Evolutionary conservation across 2,797 vertebrate species (phyloP).

Genomic region (Syngnathus rostellatus): DNA sequence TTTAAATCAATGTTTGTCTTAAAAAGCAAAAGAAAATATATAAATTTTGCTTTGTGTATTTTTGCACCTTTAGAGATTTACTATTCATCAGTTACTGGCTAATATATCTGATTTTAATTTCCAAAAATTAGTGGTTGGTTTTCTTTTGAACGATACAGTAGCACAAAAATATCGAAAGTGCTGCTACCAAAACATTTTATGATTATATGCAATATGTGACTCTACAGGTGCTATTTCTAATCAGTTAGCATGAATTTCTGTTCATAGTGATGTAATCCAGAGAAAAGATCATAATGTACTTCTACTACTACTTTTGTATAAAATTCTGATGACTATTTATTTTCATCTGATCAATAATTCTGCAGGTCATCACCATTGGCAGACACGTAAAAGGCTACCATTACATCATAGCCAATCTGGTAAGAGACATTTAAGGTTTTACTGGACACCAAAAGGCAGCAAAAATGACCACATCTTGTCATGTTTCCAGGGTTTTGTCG

Average conservation of each 20-base stretch:
- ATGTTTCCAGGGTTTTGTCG: conserved; percentile 84
- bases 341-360: conserved; percentile 5
- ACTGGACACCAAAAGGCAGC: not conserved
- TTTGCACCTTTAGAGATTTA: not conserved
- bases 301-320: not conserved
- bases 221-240: no score
- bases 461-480: not conserved
- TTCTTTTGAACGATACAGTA: not conserved
- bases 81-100: not conserved
- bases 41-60: not conserved
- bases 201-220: not conserved
- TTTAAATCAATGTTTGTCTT: not conserved
- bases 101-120: no score
- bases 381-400: conserved; percentile 98
- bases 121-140: not conserved
- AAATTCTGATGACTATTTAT: no score
- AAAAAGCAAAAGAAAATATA: not conserved
- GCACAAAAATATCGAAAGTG: not conserved
- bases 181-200: not conserved
- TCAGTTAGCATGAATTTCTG: not conserved
- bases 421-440: conserved; percentile 55
- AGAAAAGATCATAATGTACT: not conserved
- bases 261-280: not conserved
- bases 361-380: conserved; percentile 94
- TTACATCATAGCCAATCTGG: conserved; percentile 98